Evolutionary conservation across 2,888 invertebrate species (phyloP), one percentile per base, ranked within the genome.

Genomic region (Tineola bisselliella): DNA sequence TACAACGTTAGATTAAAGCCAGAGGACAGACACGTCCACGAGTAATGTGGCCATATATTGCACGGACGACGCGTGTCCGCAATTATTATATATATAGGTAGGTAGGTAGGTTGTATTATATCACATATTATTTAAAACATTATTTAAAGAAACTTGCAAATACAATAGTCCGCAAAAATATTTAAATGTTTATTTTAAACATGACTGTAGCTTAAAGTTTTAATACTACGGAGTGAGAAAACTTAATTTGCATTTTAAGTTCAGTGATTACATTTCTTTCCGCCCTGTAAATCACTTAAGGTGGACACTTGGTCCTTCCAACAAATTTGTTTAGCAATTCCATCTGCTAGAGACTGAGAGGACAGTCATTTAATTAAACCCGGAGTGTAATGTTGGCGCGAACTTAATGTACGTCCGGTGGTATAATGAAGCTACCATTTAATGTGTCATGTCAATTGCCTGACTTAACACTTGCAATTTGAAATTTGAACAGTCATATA

Each of bases 241-340:
- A 56, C 56, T 56, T 56, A 56, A 56, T 56, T 48, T 56, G n/a
- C 56, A 33, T 31, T 58, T 58, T 33, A 58, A 17, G 58, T 58
- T 58, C 17, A 58, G 15, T 33, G 33, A 58, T 60, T 60, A 79
- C 79, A 84, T 84, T 84, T 82, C 86, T 84, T 84, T 77, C 78
- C 83, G 82, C 80, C 84, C 81, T 84, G 86, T 87, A 87, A 87
- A 87, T 87, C 86, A 87, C 86, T 87, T 84, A 81, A 84, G 86
- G 86, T 87, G 86, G 86, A 87, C 86, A 84, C 81, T 81, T 81
- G 75, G 82, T 76, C 74, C 68, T 67, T 77, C 84, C 79, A 18
- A 84, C 80, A 79, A 84, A 86, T 87, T 87, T 87, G 86, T 84
- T 87, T 81, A 81, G 86, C 79, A 84, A 87, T 87, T 86, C 83